Conservation (phyloP, 1,140 invertebrate species). For the Diabrotica undecimpunctata region DNA sequence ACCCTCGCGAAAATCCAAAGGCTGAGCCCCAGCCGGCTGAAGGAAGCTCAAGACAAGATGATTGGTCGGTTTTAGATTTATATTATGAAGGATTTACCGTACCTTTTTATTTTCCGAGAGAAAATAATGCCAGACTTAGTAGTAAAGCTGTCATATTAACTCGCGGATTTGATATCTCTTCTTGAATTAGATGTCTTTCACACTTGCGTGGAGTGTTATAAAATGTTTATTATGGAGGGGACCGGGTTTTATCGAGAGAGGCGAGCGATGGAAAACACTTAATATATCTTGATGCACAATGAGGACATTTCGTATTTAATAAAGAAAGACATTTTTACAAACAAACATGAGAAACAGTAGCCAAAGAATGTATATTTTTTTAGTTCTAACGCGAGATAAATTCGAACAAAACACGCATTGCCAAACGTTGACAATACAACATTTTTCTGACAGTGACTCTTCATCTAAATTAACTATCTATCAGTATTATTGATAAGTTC, state of each 20-base stretch:
- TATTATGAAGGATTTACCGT: constrained; percentile 37
- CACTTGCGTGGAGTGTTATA: constrained; percentile 33
- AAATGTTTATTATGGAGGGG: constrained; percentile 28
- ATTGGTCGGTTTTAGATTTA: constrained; percentile 37
- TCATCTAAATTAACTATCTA: too few relatives aligned
- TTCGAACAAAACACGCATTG: too few relatives aligned
- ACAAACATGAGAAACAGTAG: too few relatives aligned
- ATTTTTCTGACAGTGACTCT: too few relatives aligned
- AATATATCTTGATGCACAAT: too few relatives aligned
- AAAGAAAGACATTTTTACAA: too few relatives aligned
- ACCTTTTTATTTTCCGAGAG: constrained; percentile 32
- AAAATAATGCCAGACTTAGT: constrained; percentile 33
- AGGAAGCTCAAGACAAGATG: constrained; percentile 27
- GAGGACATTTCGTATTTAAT: too few relatives aligned
- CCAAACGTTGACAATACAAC: too few relatives aligned
- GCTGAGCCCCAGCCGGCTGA: neutral
- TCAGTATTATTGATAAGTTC: too few relatives aligned
- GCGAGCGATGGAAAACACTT: neutral
- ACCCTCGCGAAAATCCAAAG: too few relatives aligned
- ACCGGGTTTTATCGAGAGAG: constrained; percentile 11
- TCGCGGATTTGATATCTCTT: constrained; percentile 30
- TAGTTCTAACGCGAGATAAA: too few relatives aligned
- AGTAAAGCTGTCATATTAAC: constrained; percentile 35
- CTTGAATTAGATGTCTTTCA: constrained; percentile 34
- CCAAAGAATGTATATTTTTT: too few relatives aligned